phyloP scores from a whole-genome alignment of 2,113 vertebrate species.

The Sorex araneus region DNA sequence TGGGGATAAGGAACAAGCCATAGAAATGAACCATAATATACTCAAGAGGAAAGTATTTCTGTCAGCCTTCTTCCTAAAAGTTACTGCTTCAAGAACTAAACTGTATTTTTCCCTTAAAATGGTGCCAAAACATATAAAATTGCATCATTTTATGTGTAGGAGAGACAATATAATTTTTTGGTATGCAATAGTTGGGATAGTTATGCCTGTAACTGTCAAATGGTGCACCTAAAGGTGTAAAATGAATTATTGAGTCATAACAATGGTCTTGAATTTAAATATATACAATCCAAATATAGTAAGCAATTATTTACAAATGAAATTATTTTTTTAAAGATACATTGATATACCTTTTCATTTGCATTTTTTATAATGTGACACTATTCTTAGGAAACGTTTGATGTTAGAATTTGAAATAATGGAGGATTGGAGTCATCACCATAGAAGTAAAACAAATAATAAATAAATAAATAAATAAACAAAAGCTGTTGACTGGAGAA shows the following conservation, averaged over 20 bases:
- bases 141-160: background rate
- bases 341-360: background rate
- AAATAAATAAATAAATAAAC: too few relatives aligned
- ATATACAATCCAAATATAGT: background rate
- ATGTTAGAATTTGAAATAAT: background rate
- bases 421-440: background rate
- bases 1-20: background rate
- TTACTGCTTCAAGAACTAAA: background rate
- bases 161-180: background rate
- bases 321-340: background rate
- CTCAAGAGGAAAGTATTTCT: background rate
- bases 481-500: too few relatives aligned
- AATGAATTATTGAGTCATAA: too few relatives aligned
- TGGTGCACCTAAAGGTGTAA: too few relatives aligned
- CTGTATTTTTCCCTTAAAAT: background rate
- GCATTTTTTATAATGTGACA: background rate
- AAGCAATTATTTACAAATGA: background rate
- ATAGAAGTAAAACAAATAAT: background rate
- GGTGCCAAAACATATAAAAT: background rate
- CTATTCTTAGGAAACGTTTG: background rate
- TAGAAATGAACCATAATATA: background rate
- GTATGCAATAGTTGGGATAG: background rate
- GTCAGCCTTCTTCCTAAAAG: background rate
- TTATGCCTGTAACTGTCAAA: too few relatives aligned
- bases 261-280: constrained; percentile 22